These are phyloP conservation scores for Mormyrops boulengeri DNA, from an alignment of 2,797 vertebrate species.

Conservation along the genomic window DNA sequence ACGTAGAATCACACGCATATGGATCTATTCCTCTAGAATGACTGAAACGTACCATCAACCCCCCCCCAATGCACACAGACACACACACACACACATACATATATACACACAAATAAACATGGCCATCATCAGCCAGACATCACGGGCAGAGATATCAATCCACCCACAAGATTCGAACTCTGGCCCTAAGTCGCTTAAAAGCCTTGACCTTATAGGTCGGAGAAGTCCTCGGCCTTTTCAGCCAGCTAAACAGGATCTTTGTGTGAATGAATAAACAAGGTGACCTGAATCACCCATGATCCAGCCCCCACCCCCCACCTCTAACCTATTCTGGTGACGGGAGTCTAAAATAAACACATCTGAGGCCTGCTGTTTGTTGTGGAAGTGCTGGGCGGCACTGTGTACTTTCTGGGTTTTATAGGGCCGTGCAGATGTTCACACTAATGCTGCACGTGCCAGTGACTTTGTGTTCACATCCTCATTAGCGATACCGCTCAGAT, in stretches of 20 bases:
- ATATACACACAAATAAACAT: background rate
- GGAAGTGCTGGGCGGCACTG: background rate
- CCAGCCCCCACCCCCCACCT: background rate
- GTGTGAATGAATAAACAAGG: background rate
- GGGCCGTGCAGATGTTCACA: background rate
- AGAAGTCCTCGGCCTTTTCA: background rate
- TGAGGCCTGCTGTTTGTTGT: background rate
- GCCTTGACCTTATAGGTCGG: background rate
- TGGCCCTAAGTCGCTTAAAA: constrained; percentile 9
- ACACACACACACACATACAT: background rate
- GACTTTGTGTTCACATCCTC: background rate
- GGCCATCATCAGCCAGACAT: background rate
- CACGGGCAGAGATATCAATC: background rate
- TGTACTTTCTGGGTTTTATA: background rate
- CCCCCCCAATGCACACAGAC: background rate
- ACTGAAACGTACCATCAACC: background rate
- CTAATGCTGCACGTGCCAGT: background rate
- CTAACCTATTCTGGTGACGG: background rate
- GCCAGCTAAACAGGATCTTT: background rate
- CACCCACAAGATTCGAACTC: constrained; percentile 7
- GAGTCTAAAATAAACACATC: background rate
- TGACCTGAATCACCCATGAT: background rate
- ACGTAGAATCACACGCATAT: background rate
- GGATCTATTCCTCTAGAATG: background rate
- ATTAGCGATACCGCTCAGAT: background rate